Conservation (phyloP, 1,140 invertebrate species). For the Thrips palmi region DNA sequence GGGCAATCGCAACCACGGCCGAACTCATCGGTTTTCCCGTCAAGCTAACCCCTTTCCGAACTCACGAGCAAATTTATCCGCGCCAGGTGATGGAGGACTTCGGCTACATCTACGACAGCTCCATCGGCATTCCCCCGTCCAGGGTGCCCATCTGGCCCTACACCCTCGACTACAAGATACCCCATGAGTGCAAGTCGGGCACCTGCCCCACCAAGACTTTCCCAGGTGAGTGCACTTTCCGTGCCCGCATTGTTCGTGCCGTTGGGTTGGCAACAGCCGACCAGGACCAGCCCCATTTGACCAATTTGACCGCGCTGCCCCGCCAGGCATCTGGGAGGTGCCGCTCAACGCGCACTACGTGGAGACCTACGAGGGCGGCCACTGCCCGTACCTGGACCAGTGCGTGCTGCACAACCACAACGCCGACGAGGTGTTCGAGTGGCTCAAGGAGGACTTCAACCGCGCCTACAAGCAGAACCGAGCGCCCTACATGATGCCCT, state of each 20-base stretch:
- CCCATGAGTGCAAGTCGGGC: constrained; percentile 79
- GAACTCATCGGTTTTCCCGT: neutral
- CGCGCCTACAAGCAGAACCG: constrained; percentile 65
- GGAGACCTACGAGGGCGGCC: constrained; percentile 72
- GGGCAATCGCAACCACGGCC: too few relatives aligned
- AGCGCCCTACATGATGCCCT: constrained; percentile 84
- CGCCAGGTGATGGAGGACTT: constrained; percentile 70
- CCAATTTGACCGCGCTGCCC: neutral
- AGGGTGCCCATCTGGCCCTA: constrained; percentile 84
- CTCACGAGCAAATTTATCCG: too few relatives aligned
- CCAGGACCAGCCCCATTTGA: neutral
- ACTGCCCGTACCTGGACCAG: constrained; percentile 83
- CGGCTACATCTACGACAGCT: constrained; percentile 82
- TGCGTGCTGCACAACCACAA: constrained; percentile 82
- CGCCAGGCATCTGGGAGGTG: constrained; percentile 86
- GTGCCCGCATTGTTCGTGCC: too few relatives aligned
- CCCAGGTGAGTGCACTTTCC: constrained; percentile 38
- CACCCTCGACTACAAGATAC: constrained; percentile 78
- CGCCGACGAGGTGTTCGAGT: constrained; percentile 69
- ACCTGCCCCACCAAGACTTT: constrained; percentile 82
- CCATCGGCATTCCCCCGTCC: constrained; percentile 65
- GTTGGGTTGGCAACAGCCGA: neutral
- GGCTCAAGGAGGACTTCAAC: constrained; percentile 80
- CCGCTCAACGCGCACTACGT: constrained; percentile 83
- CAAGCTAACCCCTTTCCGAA: neutral